Conservation (phyloP, 2,888 invertebrate genomes). For the Nematopogon swammerdamellus region DNA sequence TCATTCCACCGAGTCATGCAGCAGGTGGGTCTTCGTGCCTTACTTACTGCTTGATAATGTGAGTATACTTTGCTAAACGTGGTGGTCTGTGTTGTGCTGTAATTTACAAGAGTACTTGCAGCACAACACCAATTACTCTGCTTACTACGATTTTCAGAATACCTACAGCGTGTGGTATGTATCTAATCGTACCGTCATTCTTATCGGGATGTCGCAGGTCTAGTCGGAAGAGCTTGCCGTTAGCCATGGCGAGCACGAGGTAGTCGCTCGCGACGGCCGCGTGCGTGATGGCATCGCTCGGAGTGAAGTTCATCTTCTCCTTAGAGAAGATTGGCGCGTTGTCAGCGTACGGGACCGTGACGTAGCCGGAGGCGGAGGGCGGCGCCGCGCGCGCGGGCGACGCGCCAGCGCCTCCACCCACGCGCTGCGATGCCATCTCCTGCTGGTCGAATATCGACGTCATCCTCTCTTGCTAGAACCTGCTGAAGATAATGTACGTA, state of each 20-base stretch:
- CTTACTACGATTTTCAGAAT: too few relatives aligned
- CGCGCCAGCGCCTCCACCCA: conserved; percentile 24
- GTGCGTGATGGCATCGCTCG: conserved; percentile 76
- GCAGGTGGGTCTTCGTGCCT: too few relatives aligned
- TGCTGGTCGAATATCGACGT: conserved; percentile 83
- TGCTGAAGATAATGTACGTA: too few relatives aligned
- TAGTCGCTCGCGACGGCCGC: conserved; percentile 79
- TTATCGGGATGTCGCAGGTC: conserved; percentile 76
- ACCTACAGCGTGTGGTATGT: too few relatives aligned
- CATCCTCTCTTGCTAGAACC: conserved; percentile 41
- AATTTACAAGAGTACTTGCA: too few relatives aligned
- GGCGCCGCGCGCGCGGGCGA: conserved; percentile 30
- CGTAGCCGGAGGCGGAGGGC: conserved; percentile 51
- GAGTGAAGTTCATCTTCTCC: conserved; percentile 75
- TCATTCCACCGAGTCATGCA: too few relatives aligned
- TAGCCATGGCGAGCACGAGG: conserved; percentile 80
- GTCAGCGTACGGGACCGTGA: conserved; percentile 59
- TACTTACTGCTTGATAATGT: too few relatives aligned
- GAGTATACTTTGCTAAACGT: too few relatives aligned
- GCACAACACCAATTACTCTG: too few relatives aligned
- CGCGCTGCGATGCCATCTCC: conserved; percentile 68
- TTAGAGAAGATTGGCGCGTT: conserved; percentile 86
- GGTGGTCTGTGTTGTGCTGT: too few relatives aligned
- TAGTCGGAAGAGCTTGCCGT: conserved; percentile 74
- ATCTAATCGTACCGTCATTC: conserved; percentile 80